Conservation (phyloP, 2,113 vertebrate species). For the Podarcis cretensis region DNA sequence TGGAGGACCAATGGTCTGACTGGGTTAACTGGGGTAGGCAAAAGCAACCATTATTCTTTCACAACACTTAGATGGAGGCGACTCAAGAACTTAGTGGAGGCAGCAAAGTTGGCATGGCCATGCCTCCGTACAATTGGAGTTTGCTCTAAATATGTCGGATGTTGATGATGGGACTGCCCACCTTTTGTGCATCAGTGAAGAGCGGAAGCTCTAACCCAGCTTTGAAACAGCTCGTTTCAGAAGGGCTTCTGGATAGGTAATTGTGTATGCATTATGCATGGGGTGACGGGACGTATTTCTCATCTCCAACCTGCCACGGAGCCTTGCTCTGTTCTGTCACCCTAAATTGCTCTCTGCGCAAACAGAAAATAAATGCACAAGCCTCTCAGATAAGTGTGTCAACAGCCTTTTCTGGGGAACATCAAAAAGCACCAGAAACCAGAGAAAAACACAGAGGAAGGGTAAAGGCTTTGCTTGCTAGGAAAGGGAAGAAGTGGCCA, state of each 20-base stretch:
- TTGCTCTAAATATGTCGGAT: background rate
- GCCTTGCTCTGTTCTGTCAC: background rate
- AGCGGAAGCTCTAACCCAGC: background rate
- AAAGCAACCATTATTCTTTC: too few species aligned
- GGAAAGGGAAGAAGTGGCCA: background rate
- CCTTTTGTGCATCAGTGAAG: background rate
- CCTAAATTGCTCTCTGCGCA: background rate
- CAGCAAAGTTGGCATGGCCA: too few species aligned
- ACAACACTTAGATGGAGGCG: too few species aligned
- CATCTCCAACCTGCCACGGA: background rate
- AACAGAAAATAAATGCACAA: slow-evolving; percentile 3
- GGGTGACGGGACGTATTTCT: background rate
- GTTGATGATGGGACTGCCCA: too few species aligned
- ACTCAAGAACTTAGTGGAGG: too few species aligned
- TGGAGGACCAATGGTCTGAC: too few species aligned
- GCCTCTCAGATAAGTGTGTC: background rate
- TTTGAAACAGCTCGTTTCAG: background rate
- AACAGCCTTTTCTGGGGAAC: background rate
- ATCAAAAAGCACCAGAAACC: background rate
- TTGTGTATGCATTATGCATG: background rate
- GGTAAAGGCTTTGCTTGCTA: background rate
- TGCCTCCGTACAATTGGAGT: too few species aligned
- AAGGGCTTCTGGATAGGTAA: background rate
- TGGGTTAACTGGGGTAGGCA: too few species aligned
- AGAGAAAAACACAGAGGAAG: too few species aligned